Evolutionary conservation across 1,140 invertebrate species (phyloP), one percentile per base, ranked within the genome.

Genomic region (Drosophila sp.): DNA sequence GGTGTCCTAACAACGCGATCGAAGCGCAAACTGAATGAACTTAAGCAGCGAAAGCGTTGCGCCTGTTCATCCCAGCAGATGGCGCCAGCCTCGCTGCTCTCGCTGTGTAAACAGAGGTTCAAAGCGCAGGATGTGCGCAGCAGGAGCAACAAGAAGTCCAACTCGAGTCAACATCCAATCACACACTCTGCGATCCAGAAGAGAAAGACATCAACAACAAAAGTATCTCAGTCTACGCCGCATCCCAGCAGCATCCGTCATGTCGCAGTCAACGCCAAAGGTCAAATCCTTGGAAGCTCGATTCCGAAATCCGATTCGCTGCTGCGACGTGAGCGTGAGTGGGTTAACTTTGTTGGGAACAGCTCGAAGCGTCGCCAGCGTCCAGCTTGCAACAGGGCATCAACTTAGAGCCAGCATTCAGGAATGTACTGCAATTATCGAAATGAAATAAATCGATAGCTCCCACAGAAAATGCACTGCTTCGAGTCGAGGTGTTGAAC

Each of bases 261-360:
- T 2, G 7, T 7, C 5, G 45, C 18, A n/a, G 18, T 11, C 9
- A 0, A 21, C n/a, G 2, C 11, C 45, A 25, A 48, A 48, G 45
- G 46, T 32, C 7, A 50, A 4, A 25, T 25, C 45, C 45, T 46
- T 46, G 45, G 18, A 3, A 21, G 21, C 25, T 50, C 46, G n/a
- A 27, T 7, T 0, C n/a, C n/a, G n/a, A 29, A 48, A 27, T n/a
- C 45, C 14, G 45, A 48, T 21, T n/a, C 21, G 45, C 45, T 48
- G 45, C 45, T 48, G 45, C 45, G 45, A 48, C 45, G 45, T 27
- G 45, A 48, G 45, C 45, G 45, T 27, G 45, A 48, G 21, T 48
- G 21, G 45, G 45, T n/a, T 27, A 27, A 48, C 18, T 48, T 48
- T 48, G 45, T 48, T 27, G 21, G 21, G n/a, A 2, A 21, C 45